Evolutionary conservation across 2,888 invertebrate genomes (phyloP), one percentile per base, ranked within the genome.

Genomic region (Abrostola triplasia): DNA sequence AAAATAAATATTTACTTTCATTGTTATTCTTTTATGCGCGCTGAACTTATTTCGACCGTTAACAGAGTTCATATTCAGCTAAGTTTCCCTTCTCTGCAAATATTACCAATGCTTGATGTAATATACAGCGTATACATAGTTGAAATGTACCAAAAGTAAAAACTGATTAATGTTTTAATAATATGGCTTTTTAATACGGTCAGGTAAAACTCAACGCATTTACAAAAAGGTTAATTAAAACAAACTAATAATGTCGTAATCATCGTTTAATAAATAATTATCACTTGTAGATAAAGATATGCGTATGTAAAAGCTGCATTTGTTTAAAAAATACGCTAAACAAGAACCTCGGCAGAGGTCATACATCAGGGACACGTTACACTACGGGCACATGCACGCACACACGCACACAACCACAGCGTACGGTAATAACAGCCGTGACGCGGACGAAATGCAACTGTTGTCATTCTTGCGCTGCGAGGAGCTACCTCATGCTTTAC

Each of bases 241-340:
- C 54, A 50, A 56, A 51, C 6, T 24, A 57, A 53, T 50, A 59
- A 60, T 73, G 50, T 75, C 52, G 62, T 76, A 80, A 73, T 82
- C 72, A 81, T 82, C 64, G 67, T 84, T 84, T 84, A 83, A 80
- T 86, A 86, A 84, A 86, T 86, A 84, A 83, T 82, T 87, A 82
- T 87, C 84, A 87, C 84, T 87, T 84, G 78, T 86, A 69, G 74
- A 81, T 79, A 82, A 80, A 83, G 83, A 84, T 85, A 88, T 85
- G 86, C 85, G 82, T 77, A 82, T 81, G 76, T 81, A 80, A 77
- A 84, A 84, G 84, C 83, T 77, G 77, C 81, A 71, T 78, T 74
- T 76, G 73, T 77, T 79, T 69, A 69, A 72, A 71, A 81, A 72
- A 76, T 78, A 80, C 76, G 73, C 70, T 75, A 69, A 73, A 73